phyloP scores from a whole-genome alignment of 1,140 invertebrate genomes.

The Cydia splendana region DNA sequence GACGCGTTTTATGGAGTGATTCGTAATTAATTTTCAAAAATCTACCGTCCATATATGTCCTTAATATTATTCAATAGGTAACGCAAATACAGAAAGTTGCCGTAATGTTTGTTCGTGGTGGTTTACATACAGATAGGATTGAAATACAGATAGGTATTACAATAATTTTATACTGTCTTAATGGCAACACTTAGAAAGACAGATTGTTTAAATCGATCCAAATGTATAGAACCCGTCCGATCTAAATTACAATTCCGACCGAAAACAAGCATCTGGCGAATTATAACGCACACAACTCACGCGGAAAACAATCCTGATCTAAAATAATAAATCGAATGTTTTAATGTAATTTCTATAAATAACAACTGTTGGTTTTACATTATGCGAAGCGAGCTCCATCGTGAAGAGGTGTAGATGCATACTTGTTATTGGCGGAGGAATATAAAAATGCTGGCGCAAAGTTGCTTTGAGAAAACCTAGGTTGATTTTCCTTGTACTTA shows the following conservation, averaged over 20 bases:
- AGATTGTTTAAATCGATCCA: too few species aligned
- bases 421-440: constrained; percentile 17
- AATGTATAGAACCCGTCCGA: not conserved
- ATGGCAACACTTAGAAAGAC: too few species aligned
- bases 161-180: too few species aligned
- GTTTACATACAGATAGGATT: too few species aligned
- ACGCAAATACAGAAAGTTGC: too few species aligned
- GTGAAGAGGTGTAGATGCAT: not conserved
- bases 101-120: too few species aligned
- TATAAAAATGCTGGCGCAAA: constrained; percentile 1
- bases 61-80: too few species aligned
- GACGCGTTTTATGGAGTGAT: too few species aligned
- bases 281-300: not conserved
- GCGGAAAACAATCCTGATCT: constrained; percentile 21
- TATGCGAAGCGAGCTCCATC: not conserved
- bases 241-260: not conserved
- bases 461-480: constrained; percentile 3
- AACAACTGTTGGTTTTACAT: not conserved
- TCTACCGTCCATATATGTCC: too few species aligned
- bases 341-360: not conserved
- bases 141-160: too few species aligned
- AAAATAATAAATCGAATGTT: constrained; percentile 16
- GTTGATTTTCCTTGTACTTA: constrained; percentile 7
- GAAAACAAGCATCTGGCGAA: constrained; percentile 12
- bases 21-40: too few species aligned